Conservation (phyloP, 2,888 invertebrate species). For the Ceramica pisi region DNA sequence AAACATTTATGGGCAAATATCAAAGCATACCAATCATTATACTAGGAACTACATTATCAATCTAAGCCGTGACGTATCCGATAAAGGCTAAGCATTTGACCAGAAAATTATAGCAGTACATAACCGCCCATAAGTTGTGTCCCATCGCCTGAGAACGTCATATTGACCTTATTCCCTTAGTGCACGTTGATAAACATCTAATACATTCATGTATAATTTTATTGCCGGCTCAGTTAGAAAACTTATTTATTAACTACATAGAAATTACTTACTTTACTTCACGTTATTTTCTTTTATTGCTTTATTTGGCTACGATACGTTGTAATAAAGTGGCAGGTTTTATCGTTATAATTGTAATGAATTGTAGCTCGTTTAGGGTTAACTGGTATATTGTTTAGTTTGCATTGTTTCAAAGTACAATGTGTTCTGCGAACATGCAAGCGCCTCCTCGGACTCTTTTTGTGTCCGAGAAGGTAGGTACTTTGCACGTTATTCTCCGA, state of each 20-base stretch:
- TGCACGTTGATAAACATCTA: conserved; percentile 58
- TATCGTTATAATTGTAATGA: conserved; percentile 43
- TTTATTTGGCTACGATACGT: conserved; percentile 52
- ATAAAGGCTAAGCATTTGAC: conserved; percentile 35
- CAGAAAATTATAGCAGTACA: conserved; percentile 45
- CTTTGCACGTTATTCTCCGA: no score
- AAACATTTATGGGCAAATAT: background rate
- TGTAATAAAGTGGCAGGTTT: conserved; percentile 33
- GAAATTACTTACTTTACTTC: conserved; percentile 56
- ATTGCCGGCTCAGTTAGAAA: conserved; percentile 55
- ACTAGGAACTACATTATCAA: conserved; percentile 15
- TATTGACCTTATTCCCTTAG: conserved; percentile 62
- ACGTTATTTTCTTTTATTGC: conserved; percentile 59
- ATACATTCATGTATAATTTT: conserved; percentile 64
- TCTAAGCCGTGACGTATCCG: conserved; percentile 31
- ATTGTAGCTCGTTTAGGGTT: conserved; percentile 17
- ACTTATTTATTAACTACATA: conserved; percentile 58
- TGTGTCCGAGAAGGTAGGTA: no score
- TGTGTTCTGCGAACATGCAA: background rate
- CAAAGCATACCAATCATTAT: conserved; percentile 11
- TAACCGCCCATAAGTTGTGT: conserved; percentile 40
- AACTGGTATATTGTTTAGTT: background rate
- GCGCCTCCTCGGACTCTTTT: no score
- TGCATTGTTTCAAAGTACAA: background rate
- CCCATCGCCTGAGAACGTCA: conserved; percentile 63